Conservation (phyloP, 2,888 invertebrate species). For the Anthrax anthrax region DNA sequence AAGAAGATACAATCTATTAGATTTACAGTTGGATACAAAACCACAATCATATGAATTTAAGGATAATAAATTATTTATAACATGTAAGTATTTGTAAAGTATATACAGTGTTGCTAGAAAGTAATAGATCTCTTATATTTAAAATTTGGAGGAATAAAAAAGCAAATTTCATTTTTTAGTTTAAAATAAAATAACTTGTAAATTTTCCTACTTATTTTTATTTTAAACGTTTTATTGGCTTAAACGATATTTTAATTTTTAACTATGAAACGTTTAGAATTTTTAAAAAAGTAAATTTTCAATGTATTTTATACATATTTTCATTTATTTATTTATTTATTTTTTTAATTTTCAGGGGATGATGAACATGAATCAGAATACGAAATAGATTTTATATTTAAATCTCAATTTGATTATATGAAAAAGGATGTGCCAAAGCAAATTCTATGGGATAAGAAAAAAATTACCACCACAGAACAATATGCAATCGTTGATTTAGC, state of each 20-base stretch:
- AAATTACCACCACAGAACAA: slow-evolving; percentile 30
- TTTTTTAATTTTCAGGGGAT: slow-evolving; percentile 35
- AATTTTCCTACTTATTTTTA: too few species aligned
- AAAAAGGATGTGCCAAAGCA: slow-evolving; percentile 17
- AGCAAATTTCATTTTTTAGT: too few species aligned
- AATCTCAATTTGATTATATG: slow-evolving; percentile 11
- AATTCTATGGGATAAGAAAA: slow-evolving; percentile 38
- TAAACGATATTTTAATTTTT: too few species aligned
- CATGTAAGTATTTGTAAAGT: too few species aligned
- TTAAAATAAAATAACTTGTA: too few species aligned
- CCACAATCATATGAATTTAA: slow-evolving; percentile 26
- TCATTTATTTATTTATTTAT: slow-evolving; percentile 10
- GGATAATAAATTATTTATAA: slow-evolving; percentile 31
- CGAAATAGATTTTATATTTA: slow-evolving; percentile 35
- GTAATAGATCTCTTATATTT: too few species aligned
- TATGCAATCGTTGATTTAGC: slow-evolving; percentile 33
- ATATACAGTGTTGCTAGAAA: too few species aligned
- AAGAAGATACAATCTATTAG: slow-evolving; percentile 41
- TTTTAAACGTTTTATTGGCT: too few species aligned
- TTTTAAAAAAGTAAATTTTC: too few species aligned
- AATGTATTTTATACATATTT: not conserved
- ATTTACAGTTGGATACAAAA: slow-evolving; percentile 37
- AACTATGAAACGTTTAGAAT: too few species aligned
- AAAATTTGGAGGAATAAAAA: too few species aligned
- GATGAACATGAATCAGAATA: slow-evolving; percentile 43